phyloP scores from a whole-genome alignment of 2,888 invertebrate species.

The Peribatodes rhomboidaria region DNA sequence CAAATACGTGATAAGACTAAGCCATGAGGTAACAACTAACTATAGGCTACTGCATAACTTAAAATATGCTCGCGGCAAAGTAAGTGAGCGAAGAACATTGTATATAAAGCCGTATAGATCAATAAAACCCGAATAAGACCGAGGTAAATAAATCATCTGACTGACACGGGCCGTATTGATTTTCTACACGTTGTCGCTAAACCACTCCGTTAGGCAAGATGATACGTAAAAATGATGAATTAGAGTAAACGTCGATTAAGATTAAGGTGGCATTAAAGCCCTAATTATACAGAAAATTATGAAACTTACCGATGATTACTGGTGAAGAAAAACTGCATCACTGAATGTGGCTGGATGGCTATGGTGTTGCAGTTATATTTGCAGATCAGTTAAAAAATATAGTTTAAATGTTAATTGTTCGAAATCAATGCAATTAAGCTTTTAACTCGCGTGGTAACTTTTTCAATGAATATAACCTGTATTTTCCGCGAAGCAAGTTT shows the following conservation, averaged over 20 bases:
- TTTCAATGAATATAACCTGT: constrained; percentile 5
- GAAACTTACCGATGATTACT: constrained; percentile 54
- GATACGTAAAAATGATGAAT: constrained; percentile 20
- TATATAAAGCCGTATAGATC: constrained; percentile 46
- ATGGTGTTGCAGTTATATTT: not conserved
- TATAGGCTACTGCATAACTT: constrained; percentile 49
- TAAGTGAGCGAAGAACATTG: constrained; percentile 27
- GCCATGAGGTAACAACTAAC: constrained; percentile 7
- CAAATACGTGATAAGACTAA: constrained; percentile 8
- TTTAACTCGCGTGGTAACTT: constrained; percentile 1
- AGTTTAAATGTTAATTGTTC: not conserved
- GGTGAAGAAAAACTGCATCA: constrained; percentile 39
- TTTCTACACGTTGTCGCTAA: constrained; percentile 29
- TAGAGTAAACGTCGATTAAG: constrained; percentile 12
- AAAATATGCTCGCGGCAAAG: constrained; percentile 41
- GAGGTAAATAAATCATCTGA: constrained; percentile 55
- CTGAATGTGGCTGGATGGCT: constrained; percentile 7
- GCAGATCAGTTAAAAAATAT: not conserved
- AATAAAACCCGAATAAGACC: constrained; percentile 45
- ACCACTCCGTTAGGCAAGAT: not conserved
- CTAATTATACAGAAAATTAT: constrained; percentile 49
- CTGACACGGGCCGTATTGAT: constrained; percentile 45
- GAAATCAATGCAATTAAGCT: not conserved
- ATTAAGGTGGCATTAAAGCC: not conserved
- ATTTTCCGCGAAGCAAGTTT: not conserved